Percentiles rank a stretch among this genome's conserved stretches.
Evolutionary conservation across 2,888 invertebrate species (phyloP).

Genomic region (Timema cristinae): DNA sequence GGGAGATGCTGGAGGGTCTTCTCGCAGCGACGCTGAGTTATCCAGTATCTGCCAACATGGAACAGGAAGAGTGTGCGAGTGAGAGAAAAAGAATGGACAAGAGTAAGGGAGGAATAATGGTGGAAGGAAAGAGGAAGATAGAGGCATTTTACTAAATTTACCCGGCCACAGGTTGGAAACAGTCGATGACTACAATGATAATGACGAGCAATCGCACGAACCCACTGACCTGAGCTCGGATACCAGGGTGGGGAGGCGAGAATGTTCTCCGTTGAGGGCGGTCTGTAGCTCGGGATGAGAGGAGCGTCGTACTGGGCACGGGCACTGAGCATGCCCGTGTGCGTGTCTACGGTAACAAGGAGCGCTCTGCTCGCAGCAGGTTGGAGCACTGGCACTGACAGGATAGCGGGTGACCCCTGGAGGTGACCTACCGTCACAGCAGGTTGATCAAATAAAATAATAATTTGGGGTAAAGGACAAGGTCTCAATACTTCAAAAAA

Average conservation of each 20-base stretch:
- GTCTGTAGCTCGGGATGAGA: conserved; percentile 75
- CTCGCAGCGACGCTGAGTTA: conserved; percentile 87
- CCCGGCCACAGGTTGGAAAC: too few species aligned
- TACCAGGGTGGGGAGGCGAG: conserved; percentile 61
- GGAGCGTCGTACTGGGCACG: conserved; percentile 86
- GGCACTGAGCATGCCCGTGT: conserved; percentile 89
- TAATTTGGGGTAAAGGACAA: background rate
- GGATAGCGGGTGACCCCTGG: conserved; percentile 87
- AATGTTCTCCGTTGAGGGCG: conserved; percentile 70
- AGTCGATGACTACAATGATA: too few species aligned
- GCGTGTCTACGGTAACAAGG: conserved; percentile 89
- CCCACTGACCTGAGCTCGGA: conserved; percentile 57
- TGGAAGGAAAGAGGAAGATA: too few species aligned
- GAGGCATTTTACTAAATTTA: too few species aligned
- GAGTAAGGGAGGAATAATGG: too few species aligned
- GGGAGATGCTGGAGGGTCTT: conserved; percentile 93
- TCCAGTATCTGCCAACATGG: conserved; percentile 67
- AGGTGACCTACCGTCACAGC: conserved; percentile 60
- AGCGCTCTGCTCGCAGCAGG: conserved; percentile 89
- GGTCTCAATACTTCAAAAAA: too few species aligned
- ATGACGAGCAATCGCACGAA: too few species aligned
- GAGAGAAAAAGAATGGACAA: too few species aligned
- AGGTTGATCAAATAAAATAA: conserved; percentile 10
- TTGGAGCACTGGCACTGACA: conserved; percentile 83
- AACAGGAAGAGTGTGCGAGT: background rate